Base-by-base conservation (phyloP, 2,888 invertebrate species). In the Phania funesta region DNA sequence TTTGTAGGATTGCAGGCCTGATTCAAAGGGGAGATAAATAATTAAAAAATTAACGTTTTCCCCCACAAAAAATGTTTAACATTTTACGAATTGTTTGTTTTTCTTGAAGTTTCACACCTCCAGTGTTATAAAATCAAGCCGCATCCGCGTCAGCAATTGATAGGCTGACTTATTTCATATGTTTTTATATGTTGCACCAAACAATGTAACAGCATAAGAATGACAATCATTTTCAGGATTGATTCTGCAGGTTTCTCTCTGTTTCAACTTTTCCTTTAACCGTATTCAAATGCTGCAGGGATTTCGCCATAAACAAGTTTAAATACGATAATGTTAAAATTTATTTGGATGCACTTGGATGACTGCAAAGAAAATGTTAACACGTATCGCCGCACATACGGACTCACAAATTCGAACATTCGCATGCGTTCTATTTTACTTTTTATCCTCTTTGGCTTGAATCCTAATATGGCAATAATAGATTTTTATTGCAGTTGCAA, bases 391-490 rank as follows among this genome's bases (percentile, higher is more conserved):
- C 35, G n/a, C 38, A 54, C 44, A 65, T 13, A 29, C 41, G 18
- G n/a, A n/a, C 24, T 4, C 16, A 29, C 20, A 32, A 50, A 50
- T 50, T 16, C 9, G 44, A 67, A 24, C n/a, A 46, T 24, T 24
- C 9, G 24, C 16, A 52, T 46, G 18, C 4, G 24, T 22, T 48
- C 38, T 16, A 50, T 38, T 50, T 50, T 8, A 18, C 18, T 22
- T 22, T 44, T 62, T 32, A 22, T 44, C 6, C 18, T 9, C 29
- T 35, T 13, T 20, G 18, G 20, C 5, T 35, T 62, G 8, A 73
- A 50, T 65, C 26, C 38, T 65, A 56, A 65, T 54, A 54, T 35
- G 54, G 35, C 64, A 46, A 56, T 65, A 75, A 75, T 65, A 48
- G 74, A n/a, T 35, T 74, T 54, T 64, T 46, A 64, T 65, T 65